phyloP scores from a whole-genome alignment of 1,140 invertebrate species.

The Leptestheria dahalacensis region DNA sequence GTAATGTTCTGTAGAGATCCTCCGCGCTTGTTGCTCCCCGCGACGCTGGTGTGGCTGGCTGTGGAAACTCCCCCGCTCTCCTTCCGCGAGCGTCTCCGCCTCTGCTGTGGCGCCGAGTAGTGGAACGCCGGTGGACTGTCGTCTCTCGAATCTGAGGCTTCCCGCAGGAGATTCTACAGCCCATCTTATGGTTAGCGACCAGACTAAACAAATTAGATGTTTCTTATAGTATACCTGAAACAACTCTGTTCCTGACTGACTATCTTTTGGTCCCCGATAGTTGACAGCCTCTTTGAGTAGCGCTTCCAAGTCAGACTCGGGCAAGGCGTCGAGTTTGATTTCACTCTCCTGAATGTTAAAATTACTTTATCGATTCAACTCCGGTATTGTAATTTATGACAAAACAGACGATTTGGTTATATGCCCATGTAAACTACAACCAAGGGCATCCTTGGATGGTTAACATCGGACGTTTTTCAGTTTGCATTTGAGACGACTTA shows the following conservation, averaged over 20 bases:
- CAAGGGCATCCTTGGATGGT: too few relatives aligned
- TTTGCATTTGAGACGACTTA: background rate
- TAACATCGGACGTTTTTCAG: too few relatives aligned
- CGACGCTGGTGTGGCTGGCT: background rate
- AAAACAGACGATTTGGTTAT: too few relatives aligned
- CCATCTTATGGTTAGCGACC: too few relatives aligned
- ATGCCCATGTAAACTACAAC: too few relatives aligned
- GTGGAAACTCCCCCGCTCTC: slow-evolving; percentile 1
- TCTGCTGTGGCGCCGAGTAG: background rate
- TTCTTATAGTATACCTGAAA: too few relatives aligned
- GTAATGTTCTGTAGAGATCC: slow-evolving; percentile 6
- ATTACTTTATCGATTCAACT: too few relatives aligned
- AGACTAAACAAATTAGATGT: too few relatives aligned
- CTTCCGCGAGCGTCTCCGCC: background rate
- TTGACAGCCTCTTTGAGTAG: slow-evolving; percentile 3
- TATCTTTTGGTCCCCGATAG: slow-evolving; percentile 5
- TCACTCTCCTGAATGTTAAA: background rate
- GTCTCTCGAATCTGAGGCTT: slow-evolving; percentile 1
- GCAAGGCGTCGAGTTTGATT: slow-evolving; percentile 1
- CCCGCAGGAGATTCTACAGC: background rate
- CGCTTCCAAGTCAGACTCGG: slow-evolving; percentile 4
- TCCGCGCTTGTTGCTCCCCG: slow-evolving; percentile 7
- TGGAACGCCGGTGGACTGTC: slow-evolving; percentile 8
- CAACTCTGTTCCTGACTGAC: slow-evolving; percentile 2
- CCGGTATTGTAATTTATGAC: too few relatives aligned